Base-by-base conservation (phyloP, 37 sponge, comb jelly and placozoan genomes). In the Ianthella basta region DNA sequence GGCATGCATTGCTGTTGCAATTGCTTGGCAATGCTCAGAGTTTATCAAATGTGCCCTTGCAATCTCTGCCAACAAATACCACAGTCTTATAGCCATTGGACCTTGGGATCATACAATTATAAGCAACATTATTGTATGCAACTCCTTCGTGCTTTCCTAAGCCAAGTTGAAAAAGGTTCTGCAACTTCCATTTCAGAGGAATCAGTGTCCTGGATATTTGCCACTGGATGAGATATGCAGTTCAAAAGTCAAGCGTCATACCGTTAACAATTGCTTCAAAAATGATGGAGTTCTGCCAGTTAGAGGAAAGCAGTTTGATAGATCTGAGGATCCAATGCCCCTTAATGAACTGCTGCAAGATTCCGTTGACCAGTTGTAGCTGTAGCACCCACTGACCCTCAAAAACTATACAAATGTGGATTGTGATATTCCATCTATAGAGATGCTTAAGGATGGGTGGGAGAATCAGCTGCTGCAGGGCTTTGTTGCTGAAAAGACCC, bases 401-500 rank as follows among this genome's bases (percentile, higher is more conserved):
- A 18, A 56, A 56, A 18, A 56, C 59, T 56, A 56, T 56, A 56
- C 59, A 56, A 56, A 56, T 56, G 59, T 56, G 18, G 59, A 56
- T 18, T 56, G 59, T 56, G 59, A 56, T 56, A 18, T 56, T 18
- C 59, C 15, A 56, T 56, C 59, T 18, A 56, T 56, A 18, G 59
- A 56, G 59, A 56, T 18, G 18, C 18, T 56, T 18, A 18, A 56
- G 59, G 59, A 56, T 56, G 59, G 59, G 16, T 56, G 59, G 59
- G 59, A 56, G 59, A 56, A 56, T 56, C 16, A 56, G 59, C 59
- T 56, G 18, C 18, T 56, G 59, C 59, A 56, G 59, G 59, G 18
- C 59, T 56, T 56, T 56, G 59, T 56, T 56, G 59, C 59, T 56
- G 59, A 56, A 56, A 56, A 56, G 59, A 56, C 59, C 59, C 59